These are phyloP conservation scores for Collichthys lucidus DNA, from an alignment of 2,113 vertebrate genomes.

Conservation along the genomic window DNA sequence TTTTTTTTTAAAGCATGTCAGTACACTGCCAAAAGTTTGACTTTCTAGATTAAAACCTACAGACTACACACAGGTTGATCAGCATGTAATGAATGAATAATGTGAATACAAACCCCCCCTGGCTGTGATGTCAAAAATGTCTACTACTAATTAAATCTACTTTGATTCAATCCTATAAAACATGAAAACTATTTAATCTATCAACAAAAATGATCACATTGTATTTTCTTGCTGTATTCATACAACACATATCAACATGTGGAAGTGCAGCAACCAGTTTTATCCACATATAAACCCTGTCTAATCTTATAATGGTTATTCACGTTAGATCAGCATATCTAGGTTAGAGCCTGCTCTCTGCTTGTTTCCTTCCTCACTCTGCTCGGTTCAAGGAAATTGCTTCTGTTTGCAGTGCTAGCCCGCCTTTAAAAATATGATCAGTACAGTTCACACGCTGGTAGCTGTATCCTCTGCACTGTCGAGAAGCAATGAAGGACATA, in stretches of 20 bases:
- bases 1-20: neutral
- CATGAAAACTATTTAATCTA: neutral
- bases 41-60: neutral
- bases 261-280: neutral
- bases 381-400: slow-evolving; percentile 65
- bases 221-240: neutral
- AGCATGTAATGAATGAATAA: neutral
- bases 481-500: slow-evolving; percentile 69
- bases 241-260: neutral
- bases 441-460: neutral
- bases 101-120: too few species aligned
- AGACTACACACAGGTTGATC: neutral
- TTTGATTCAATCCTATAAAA: neutral
- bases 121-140: neutral
- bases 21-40: neutral
- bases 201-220: neutral
- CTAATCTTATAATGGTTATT: slow-evolving; percentile 9
- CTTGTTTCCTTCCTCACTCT: slow-evolving; percentile 68
- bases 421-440: slow-evolving; percentile 58
- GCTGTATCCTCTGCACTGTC: slow-evolving; percentile 32
- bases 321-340: slow-evolving; percentile 6
- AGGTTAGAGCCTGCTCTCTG: slow-evolving; percentile 9
- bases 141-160: neutral
- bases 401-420: slow-evolving; percentile 29
- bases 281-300: neutral